These are phyloP conservation scores for Cantharis nigra DNA, from an alignment of 2,888 invertebrate genomes.

Conservation along the genomic window DNA sequence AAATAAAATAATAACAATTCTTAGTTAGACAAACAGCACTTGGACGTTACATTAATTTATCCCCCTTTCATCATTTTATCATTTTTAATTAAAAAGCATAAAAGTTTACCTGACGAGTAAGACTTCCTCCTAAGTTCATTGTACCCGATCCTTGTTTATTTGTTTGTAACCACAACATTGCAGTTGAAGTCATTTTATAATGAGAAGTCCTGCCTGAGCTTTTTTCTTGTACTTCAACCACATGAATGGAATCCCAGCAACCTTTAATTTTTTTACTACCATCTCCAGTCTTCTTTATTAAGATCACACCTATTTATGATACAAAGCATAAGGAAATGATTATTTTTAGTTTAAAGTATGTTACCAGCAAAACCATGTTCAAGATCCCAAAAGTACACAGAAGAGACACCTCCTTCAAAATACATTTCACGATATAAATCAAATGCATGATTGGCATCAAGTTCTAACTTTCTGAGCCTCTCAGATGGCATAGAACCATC, in stretches of 20 bases:
- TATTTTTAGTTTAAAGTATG: conserved; percentile 2
- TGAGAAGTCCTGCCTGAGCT: conserved; percentile 92
- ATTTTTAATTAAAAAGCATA: background rate
- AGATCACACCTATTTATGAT: conserved; percentile 81
- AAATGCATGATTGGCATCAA: conserved; percentile 98
- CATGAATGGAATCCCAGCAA: conserved; percentile 99
- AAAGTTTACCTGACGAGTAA: conserved; percentile 85
- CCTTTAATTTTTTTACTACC: conserved; percentile 98
- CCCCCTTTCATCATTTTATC: too few relatives aligned
- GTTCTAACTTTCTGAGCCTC: conserved; percentile 89
- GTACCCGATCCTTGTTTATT: conserved; percentile 95
- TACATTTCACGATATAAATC: conserved; percentile 99
- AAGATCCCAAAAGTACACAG: conserved; percentile 99
- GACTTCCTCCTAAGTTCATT: conserved; percentile 98
- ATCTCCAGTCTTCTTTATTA: conserved; percentile 98
- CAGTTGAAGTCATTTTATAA: conserved; percentile 98
- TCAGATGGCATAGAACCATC: conserved; percentile 99
- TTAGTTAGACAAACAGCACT: too few relatives aligned
- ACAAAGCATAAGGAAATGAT: background rate
- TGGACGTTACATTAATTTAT: too few relatives aligned
- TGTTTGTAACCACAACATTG: conserved; percentile 99
- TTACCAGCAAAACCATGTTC: conserved; percentile 95
- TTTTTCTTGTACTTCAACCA: conserved; percentile 98
- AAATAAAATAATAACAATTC: too few relatives aligned
- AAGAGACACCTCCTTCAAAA: conserved; percentile 98